Conservation (phyloP, 1,140 invertebrate genomes). For the Ctenoplectra terminalis region DNA sequence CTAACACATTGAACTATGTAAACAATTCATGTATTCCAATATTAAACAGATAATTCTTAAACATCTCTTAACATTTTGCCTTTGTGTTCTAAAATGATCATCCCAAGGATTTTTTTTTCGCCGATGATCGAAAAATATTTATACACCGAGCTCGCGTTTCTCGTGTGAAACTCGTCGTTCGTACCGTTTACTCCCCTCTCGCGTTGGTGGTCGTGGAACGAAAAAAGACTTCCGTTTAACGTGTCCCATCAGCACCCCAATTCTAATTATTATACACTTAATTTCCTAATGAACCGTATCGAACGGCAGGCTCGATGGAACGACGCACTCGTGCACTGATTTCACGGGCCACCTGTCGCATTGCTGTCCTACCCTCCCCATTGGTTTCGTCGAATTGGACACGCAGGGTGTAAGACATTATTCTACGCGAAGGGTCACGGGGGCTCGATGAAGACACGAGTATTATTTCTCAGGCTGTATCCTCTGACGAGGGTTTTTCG, state of each 20-base stretch:
- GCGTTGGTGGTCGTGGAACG: background rate
- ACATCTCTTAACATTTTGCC: too few relatives aligned
- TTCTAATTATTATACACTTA: conserved; percentile 74
- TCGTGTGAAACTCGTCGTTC: conserved; percentile 8
- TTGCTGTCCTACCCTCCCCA: conserved; percentile 70
- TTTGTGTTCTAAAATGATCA: too few relatives aligned
- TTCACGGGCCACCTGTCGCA: conserved; percentile 83
- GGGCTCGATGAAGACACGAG: conserved; percentile 10
- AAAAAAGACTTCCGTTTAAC: conserved; percentile 45
- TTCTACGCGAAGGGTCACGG: conserved; percentile 69
- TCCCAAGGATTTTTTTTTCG: too few relatives aligned
- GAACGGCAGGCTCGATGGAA: conserved; percentile 67
- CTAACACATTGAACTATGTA: too few relatives aligned
- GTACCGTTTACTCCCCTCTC: too few relatives aligned
- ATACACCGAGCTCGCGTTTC: background rate
- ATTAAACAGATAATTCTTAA: too few relatives aligned
- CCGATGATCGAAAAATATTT: background rate
- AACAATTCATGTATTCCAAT: too few relatives aligned
- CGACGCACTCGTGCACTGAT: conserved; percentile 78
- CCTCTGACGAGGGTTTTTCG: background rate
- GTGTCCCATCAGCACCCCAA: conserved; percentile 55
- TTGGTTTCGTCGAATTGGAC: conserved; percentile 76
- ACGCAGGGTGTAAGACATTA: conserved; percentile 79
- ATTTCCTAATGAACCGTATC: conserved; percentile 80
- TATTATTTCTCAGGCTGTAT: conserved; percentile 6